phyloP scores from a whole-genome alignment of 2,113 vertebrate genomes.

The Butorides virescens region DNA sequence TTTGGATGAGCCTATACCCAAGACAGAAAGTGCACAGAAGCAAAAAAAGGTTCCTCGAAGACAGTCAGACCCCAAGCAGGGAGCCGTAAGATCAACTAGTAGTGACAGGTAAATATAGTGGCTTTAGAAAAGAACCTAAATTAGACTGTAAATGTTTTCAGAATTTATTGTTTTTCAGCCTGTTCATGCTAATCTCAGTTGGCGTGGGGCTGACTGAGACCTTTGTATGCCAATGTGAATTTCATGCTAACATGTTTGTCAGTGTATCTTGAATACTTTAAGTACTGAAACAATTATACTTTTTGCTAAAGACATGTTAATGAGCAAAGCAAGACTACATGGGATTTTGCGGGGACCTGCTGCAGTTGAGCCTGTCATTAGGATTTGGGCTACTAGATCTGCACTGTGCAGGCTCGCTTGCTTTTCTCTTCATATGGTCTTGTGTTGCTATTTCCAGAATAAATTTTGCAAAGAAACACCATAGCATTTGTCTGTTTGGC shows the following conservation, averaged over 20 bases:
- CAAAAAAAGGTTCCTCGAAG: slow-evolving; percentile 83
- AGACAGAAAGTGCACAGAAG: slow-evolving; percentile 82
- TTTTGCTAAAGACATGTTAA: not conserved
- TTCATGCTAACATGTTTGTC: not conserved
- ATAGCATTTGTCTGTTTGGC: not conserved
- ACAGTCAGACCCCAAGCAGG: slow-evolving; percentile 79
- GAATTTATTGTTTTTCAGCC: not conserved
- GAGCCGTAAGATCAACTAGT: slow-evolving; percentile 82
- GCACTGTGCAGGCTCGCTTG: not conserved
- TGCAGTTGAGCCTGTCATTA: not conserved
- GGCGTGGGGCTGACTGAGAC: not conserved
- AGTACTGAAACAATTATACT: not conserved
- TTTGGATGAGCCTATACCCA: slow-evolving; percentile 83
- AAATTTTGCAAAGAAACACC: not conserved
- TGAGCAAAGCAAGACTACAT: not conserved
- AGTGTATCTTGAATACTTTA: not conserved
- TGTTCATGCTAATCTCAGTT: not conserved
- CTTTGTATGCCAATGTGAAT: not conserved
- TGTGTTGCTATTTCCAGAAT: not conserved
- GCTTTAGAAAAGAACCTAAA: not conserved
- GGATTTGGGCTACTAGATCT: not conserved
- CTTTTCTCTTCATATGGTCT: not conserved
- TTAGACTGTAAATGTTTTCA: not conserved
- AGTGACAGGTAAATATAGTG: slow-evolving; percentile 84
- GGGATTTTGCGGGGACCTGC: not conserved